Evolutionary conservation across 2,797 vertebrate genomes (phyloP).

Genomic region (Fistularia tabacaria): DNA sequence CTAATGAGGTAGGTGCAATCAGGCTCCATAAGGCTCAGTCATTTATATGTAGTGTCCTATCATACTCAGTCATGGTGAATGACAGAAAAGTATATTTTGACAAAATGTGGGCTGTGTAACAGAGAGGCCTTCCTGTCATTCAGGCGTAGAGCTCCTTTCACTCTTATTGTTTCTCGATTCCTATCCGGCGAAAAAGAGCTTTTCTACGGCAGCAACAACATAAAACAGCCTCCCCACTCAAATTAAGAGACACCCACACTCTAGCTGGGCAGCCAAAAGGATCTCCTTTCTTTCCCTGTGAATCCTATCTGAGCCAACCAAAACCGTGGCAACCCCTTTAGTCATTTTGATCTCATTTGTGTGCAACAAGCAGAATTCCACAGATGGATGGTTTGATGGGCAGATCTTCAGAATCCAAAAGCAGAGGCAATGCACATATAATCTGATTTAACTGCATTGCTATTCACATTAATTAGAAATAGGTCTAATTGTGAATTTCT

Average conservation of each 20-base stretch:
- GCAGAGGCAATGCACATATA: conserved; percentile 26
- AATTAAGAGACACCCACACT: conserved; percentile 52
- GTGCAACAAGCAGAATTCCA: conserved; percentile 24
- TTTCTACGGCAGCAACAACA: conserved; percentile 27
- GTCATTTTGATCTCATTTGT: conserved; percentile 45
- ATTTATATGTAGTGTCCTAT: conserved; percentile 22
- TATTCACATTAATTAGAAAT: conserved; percentile 40
- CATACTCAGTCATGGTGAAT: neutral
- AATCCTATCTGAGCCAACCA: conserved; percentile 36
- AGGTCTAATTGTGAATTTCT: conserved; percentile 49
- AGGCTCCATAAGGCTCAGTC: conserved; percentile 25
- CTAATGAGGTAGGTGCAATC: conserved; percentile 24
- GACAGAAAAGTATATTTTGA: conserved; percentile 10
- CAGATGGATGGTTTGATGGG: conserved; percentile 34
- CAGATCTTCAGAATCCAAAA: conserved; percentile 23
- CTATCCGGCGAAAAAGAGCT: conserved; percentile 11
- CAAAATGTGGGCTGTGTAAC: conserved; percentile 15
- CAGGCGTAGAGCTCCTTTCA: conserved; percentile 10
- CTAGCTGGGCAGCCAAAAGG: conserved; percentile 32
- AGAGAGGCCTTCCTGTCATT: conserved; percentile 24
- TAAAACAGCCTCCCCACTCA: conserved; percentile 50
- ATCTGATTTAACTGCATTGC: conserved; percentile 38
- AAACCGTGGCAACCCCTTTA: conserved; percentile 21
- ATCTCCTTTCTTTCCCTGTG: conserved; percentile 36
- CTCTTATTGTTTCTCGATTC: neutral